Base-by-base conservation (phyloP, 2,113 vertebrate genomes). In the Theropithecus gelada region DNA sequence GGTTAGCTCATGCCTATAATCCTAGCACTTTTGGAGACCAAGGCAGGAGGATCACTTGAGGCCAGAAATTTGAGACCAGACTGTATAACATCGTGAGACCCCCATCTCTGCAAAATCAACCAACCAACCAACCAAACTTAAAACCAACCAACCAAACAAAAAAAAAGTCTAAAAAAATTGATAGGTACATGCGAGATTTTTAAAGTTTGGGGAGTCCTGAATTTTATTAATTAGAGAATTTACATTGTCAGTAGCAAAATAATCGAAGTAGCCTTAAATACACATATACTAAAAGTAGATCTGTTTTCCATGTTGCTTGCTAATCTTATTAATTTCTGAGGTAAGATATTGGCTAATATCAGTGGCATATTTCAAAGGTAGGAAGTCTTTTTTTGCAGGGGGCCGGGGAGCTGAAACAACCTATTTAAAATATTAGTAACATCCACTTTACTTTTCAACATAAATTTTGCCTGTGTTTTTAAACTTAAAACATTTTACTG, bases 271-370 rank as follows among this genome's bases (percentile, higher is more conserved):
- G 86, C 23, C 20, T 90, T 50, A 95, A 95, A 96, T 82, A 92
- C 20, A 92, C 8, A 59, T 35, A 90, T 82, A 66, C 8, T 90
- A 83, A 96, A 85, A 90, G 80, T 48, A 84, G 38, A 72, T 79
- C 8, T 48, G 17, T 80, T 75, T 89, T 88, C 84, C 23, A 52
- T 68, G 66, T 92, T 72, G 25, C 17, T 95, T 68, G n/a, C 64
- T 91, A 55, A 66, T 89, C 25, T 92, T 96, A 92, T 45, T 94
- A 27, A 91, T 95, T 94, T 97, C 72, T 95, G 40, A 92, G 82
- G 64, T 81, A 88, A 76, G 35, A 66, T 50, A 0, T 75, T 91
- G 13, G 48, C n/a, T 90, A 50, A 75, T 83, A 72, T 66, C 45
- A 79, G 16, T 88, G 81, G 59, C 13, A 45, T 76, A 59, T 78